Percentiles rank a stretch among this genome's conserved stretches.
phyloP scores from a whole-genome alignment of 2,113 vertebrate species.

The Pituophis catenifer region DNA sequence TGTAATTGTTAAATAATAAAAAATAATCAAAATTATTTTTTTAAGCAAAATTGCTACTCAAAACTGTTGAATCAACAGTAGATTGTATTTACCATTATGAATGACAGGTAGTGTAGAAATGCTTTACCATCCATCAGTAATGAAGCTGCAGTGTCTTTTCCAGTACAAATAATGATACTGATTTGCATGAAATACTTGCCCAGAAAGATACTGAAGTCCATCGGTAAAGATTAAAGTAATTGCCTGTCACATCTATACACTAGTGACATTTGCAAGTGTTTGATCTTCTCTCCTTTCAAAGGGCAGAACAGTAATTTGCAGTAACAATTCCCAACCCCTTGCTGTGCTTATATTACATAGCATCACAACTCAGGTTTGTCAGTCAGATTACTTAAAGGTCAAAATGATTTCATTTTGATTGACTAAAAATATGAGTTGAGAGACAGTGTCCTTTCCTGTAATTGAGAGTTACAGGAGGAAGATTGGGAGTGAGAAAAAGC shows the following conservation, averaged over 20 bases:
- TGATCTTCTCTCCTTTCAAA: conserved; percentile 6
- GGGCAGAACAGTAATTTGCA: conserved; percentile 1
- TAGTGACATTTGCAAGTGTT: not conserved
- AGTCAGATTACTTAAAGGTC: not conserved
- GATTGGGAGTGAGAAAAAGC: not conserved
- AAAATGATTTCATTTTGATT: not conserved
- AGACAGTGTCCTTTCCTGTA: not conserved
- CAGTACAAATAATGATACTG: not conserved
- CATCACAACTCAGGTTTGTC: not conserved
- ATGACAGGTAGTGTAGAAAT: not conserved
- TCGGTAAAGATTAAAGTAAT: conserved; percentile 8
- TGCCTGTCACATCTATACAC: not conserved
- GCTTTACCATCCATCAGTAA: not conserved
- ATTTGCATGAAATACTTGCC: not conserved
- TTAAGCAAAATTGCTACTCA: not conserved
- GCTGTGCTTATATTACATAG: conserved; percentile 11
- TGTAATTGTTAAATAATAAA: not conserved
- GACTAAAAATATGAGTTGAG: not conserved
- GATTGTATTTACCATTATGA: not conserved
- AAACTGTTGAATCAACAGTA: not conserved
- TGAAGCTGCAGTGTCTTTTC: not conserved
- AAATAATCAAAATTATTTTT: not conserved
- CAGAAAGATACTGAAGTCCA: not conserved
- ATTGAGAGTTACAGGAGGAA: not conserved
- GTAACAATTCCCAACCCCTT: conserved; percentile 18